phyloP scores from a whole-genome alignment of 2,797 vertebrate genomes.

The Pangasius sanitwongsei region DNA sequence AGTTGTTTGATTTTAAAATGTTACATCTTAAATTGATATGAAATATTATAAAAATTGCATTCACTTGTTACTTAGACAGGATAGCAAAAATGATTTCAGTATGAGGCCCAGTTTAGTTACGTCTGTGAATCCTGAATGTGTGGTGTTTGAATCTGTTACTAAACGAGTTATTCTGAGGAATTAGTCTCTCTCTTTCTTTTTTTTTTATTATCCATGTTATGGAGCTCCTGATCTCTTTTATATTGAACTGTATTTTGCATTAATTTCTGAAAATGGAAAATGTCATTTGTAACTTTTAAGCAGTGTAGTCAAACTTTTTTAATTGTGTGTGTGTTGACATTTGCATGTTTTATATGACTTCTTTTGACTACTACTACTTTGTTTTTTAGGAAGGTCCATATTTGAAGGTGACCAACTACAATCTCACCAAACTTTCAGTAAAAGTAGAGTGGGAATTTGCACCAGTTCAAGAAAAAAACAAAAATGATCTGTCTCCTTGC shows the following conservation, averaged over 20 bases:
- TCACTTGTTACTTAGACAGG: not conserved
- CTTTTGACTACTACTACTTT: not conserved
- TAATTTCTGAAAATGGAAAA: not conserved
- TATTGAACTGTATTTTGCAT: not conserved
- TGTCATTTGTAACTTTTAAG: not conserved
- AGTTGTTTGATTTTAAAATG: not conserved
- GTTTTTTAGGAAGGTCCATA: conserved; percentile 30
- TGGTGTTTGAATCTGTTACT: not conserved
- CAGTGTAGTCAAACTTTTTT: not conserved
- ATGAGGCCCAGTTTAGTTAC: not conserved
- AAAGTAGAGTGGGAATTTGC: conserved; percentile 42
- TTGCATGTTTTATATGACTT: not conserved
- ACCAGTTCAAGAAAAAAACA: conserved; percentile 42
- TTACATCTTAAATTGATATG: not conserved
- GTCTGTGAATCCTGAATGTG: not conserved
- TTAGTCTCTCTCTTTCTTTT: not conserved
- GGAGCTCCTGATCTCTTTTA: not conserved
- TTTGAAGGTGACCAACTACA: conserved; percentile 43
- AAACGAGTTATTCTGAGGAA: not conserved
- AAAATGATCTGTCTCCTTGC: conserved; percentile 8
- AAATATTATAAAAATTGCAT: not conserved
- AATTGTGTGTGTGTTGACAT: not conserved
- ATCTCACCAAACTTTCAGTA: conserved; percentile 31
- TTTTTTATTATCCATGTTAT: not conserved
- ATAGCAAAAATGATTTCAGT: not conserved